phyloP scores from a whole-genome alignment of 2,888 invertebrate genomes.

The Carterocephalus palaemon region DNA sequence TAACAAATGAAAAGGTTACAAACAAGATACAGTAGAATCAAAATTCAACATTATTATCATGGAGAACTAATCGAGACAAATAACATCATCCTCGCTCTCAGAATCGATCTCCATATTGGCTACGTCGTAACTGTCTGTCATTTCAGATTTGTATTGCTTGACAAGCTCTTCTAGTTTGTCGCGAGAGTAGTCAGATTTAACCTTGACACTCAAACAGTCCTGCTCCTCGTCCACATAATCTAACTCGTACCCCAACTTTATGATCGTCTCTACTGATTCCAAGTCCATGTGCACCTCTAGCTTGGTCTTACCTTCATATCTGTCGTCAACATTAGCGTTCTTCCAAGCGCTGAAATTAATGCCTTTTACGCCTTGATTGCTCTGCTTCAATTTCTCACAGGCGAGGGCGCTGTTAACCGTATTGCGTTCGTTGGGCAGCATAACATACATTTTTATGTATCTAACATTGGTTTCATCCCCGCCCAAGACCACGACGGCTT shows the following conservation, averaged over 20 bases:
- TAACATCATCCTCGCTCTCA: conserved; percentile 44
- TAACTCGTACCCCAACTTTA: conserved; percentile 44
- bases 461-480: conserved; percentile 43
- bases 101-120: conserved; percentile 65
- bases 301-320: conserved; percentile 6
- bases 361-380: conserved; percentile 57
- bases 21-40: not conserved
- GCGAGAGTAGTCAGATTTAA: conserved; percentile 42
- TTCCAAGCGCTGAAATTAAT: conserved; percentile 60
- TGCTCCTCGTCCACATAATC: conserved; percentile 45
- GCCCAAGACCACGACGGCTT: conserved; percentile 45
- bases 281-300: conserved; percentile 53
- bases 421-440: conserved; percentile 34
- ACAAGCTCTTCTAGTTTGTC: conserved; percentile 43
- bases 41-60: not conserved
- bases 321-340: conserved; percentile 28
- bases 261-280: conserved; percentile 55
- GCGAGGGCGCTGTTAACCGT: conserved; percentile 32
- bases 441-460: conserved; percentile 46
- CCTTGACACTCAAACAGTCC: conserved; percentile 30
- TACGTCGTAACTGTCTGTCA: conserved; percentile 55
- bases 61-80: conserved; percentile 32
- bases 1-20: not conserved
- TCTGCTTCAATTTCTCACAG: conserved; percentile 47
- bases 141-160: conserved; percentile 47